Evolutionary conservation across 2,113 vertebrate species (phyloP).

Genomic region (Nyctibius bracteatus): DNA sequence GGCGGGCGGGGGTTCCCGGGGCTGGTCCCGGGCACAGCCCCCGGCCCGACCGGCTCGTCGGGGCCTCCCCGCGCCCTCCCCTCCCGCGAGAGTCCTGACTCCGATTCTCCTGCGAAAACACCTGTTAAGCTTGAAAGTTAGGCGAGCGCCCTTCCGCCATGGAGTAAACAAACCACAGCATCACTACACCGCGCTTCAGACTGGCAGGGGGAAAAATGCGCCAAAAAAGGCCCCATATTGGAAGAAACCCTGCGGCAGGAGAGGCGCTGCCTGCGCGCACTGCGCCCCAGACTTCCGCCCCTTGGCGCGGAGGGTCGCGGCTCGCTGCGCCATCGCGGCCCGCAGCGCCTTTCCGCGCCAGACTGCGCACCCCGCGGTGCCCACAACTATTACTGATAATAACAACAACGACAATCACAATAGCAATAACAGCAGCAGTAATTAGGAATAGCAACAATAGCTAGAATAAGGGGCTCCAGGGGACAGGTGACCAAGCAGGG

Average conservation of each 20-base stretch:
- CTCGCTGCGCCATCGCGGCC: background rate
- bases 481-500: background rate
- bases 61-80: background rate
- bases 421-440: background rate
- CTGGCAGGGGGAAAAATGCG: background rate
- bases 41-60: background rate
- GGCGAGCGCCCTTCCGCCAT: background rate
- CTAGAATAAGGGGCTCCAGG: background rate
- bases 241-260: background rate
- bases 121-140: constrained; percentile 64
- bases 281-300: background rate
- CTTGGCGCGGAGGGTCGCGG: background rate
- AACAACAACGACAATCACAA: background rate
- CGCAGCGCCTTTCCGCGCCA: background rate
- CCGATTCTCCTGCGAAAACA: constrained; percentile 29
- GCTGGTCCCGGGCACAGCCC: background rate
- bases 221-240: background rate
- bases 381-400: background rate
- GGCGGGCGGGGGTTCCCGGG: background rate
- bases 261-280: background rate
- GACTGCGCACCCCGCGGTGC: background rate
- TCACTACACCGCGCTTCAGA: background rate
- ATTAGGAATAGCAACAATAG: too few relatives aligned
- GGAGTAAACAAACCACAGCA: background rate
- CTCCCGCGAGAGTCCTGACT: background rate